Base-by-base conservation (phyloP, 1,140 invertebrate species). In the Paramacrobiotus metropolitanus region DNA sequence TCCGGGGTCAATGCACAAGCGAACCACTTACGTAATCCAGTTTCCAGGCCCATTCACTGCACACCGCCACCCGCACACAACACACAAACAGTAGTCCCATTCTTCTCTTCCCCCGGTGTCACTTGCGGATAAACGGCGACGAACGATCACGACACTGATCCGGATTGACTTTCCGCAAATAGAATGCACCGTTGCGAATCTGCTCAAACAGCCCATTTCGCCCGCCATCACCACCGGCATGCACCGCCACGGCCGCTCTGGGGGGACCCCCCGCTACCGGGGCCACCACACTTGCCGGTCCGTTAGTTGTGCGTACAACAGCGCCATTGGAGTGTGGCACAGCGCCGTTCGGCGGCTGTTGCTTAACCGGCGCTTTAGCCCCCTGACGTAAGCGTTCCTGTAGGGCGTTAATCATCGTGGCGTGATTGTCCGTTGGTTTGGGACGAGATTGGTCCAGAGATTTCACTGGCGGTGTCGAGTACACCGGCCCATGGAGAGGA, bases 71-170 rank as follows among this genome's bases (percentile, higher is more conserved):
- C n/a, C n/a, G n/a, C n/a, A n/a, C n/a, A n/a, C n/a, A n/a, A n/a
- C n/a, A n/a, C n/a, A n/a, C n/a, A n/a, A n/a, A n/a, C n/a, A n/a
- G n/a, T n/a, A n/a, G n/a, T n/a, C n/a, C n/a, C n/a, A n/a, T n/a
- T n/a, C n/a, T n/a, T n/a, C n/a, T n/a, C n/a, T n/a, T n/a, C n/a
- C n/a, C n/a, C n/a, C n/a, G n/a, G n/a, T 55, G 15, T 55, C 48
- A 55, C 24, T 55, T 55, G 15, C 48, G 15, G 15, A 55, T 24
- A 15, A 55, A 15, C 48, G 48, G 48, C 28, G 48, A 15, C 48
- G 48, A 55, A 24, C 48, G 48, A 55, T 55, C 48, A 55, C 48
- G 48, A 28, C 48, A 55, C 48, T 55, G 15, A 9, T 55, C 48
- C 48, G 48, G 48, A 15, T 24, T 55, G 15, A 55, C 48, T 55